Base-by-base conservation (phyloP, 37 sponge, comb jelly and placozoan genomes). In the Eunapius fragilis region DNA sequence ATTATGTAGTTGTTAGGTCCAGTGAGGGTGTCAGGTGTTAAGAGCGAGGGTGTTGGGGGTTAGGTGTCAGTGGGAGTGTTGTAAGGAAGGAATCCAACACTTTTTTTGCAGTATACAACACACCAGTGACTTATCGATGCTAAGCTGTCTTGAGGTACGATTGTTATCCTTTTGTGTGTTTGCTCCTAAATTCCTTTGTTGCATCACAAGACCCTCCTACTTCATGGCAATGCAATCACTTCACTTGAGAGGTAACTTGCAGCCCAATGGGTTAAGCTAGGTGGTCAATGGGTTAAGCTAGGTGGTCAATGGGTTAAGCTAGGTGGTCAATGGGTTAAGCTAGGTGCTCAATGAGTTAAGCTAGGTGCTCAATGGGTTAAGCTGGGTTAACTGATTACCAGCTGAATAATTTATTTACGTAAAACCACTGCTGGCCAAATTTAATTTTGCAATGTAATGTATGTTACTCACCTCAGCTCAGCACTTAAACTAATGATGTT, bases 151-250 rank as follows among this genome's bases (percentile, higher is more conserved):
- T 3, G 80, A 87, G 87, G 87, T 87, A 84, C 11, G n/a, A 41
- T 41, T 80, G 32, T 80, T 2, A 17, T 12, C 19, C 58, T 2
- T 74, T 24, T 3, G 67, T 30, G 74, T 78, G 49, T 48, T 2
- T 45, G 30, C 14, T 58, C 58, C 58, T 58, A 26, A 17, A 75
- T 47, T 0, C 68, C 35, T 12, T 27, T 9, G 34, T 74, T 1
- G 22, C 81, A 25, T 71, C 2, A 49, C n/a, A 30, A 89, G 79
- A 92, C 92, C 31, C 81, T 92, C 24, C 85, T 92, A 24, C 80
- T 92, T 33, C 81, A 84, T 81, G 89, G 89, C 47, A 92, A 92
- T 69, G 85, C 75, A 19, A 70, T 92, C 71, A 76, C 25, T 49
- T 71, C 89, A 41, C 71, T 92, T 26, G 31, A 74, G 22, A 75